Percentiles rank a stretch among this genome's conserved stretches.
These are phyloP conservation scores for Meda fulgida DNA, from an alignment of 2,797 vertebrate genomes.

Conservation along the genomic window DNA sequence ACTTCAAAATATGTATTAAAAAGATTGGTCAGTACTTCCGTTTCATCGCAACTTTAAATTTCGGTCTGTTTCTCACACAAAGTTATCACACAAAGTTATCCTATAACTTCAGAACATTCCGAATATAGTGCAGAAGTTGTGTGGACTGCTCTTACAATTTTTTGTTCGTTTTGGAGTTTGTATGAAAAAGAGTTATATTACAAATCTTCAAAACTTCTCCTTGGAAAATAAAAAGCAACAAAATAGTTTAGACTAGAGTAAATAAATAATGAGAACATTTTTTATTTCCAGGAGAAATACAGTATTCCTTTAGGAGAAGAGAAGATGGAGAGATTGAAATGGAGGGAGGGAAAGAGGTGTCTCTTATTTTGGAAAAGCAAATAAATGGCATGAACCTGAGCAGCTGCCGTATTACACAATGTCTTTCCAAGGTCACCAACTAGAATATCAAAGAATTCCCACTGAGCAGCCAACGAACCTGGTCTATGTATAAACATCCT, in stretches of 20 bases:
- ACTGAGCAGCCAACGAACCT: slow-evolving; percentile 28
- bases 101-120: background rate
- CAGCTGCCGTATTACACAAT: slow-evolving; percentile 26
- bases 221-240: slow-evolving; percentile 10
- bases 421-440: slow-evolving; percentile 44
- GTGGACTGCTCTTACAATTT: background rate
- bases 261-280: slow-evolving; percentile 5
- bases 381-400: slow-evolving; percentile 21
- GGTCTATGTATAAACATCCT: slow-evolving; percentile 35
- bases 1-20: background rate
- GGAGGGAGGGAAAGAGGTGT: slow-evolving; percentile 33
- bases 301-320: background rate
- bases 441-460: slow-evolving; percentile 48
- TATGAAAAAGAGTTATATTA: background rate
- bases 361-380: slow-evolving; percentile 53
- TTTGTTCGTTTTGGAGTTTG: background rate
- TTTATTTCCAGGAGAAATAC: background rate
- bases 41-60: background rate
- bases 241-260: background rate
- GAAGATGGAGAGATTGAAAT: slow-evolving; percentile 31
- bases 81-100: background rate
- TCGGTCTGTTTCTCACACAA: background rate
- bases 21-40: background rate
- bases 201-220: background rate
- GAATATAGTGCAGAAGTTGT: background rate